A percentile compares a stretch with the other conserved stretches of the same genome.
These are phyloP conservation scores for human DNA, from an alignment of 2,113 vertebrate species.

Conservation along the genomic window DNA sequence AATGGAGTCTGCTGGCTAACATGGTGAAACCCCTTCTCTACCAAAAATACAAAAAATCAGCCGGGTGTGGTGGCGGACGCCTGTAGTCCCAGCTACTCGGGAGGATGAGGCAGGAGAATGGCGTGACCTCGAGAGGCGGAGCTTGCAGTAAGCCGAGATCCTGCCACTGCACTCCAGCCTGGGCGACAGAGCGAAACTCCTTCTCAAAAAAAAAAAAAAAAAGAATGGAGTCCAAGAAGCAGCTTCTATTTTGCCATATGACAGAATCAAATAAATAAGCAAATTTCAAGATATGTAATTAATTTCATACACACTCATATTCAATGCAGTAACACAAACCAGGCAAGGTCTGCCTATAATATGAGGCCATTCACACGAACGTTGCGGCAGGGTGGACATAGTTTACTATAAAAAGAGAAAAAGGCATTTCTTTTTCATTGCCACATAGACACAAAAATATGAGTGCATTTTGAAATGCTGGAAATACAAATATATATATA, in stretches of 20 bases:
- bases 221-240: background rate
- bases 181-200: no score
- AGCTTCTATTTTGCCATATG: background rate
- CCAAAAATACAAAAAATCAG: no score
- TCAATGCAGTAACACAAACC: background rate
- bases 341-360: background rate
- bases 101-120: no score
- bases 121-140: no score
- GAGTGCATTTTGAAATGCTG: background rate
- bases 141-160: no score
- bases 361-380: background rate
- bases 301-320: background rate
- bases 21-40: no score
- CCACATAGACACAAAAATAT: background rate
- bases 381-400: background rate
- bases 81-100: no score
- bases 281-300: background rate
- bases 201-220: no score
- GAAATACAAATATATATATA: background rate
- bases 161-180: no score
- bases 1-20: background rate
- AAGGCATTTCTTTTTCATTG: background rate
- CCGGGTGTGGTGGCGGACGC: no score
- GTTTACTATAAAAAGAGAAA: background rate
- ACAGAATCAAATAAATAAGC: background rate